phyloP scores from a whole-genome alignment of 2,113 vertebrate species.

The Chrysochloris asiatica region DNA sequence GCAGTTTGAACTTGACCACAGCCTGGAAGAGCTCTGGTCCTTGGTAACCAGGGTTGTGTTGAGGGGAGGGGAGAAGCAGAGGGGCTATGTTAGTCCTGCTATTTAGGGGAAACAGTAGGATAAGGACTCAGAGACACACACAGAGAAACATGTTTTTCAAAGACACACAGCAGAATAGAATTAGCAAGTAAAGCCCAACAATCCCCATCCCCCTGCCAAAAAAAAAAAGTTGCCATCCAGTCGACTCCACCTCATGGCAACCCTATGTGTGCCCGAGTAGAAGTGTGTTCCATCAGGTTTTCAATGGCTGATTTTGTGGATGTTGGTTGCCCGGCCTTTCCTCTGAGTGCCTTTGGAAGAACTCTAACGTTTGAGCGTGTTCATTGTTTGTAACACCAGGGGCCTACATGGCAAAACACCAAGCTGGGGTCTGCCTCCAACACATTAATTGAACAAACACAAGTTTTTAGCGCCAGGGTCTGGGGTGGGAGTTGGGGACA shows the following conservation, averaged over 20 bases:
- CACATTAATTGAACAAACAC: neutral
- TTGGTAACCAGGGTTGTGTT: neutral
- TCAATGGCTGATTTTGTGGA: neutral
- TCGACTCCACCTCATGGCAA: neutral
- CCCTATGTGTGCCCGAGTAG: neutral
- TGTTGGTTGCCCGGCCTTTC: neutral
- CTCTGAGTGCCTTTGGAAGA: neutral
- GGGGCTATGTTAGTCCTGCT: neutral
- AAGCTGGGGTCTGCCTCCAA: neutral
- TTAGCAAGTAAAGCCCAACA: neutral
- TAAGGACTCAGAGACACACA: neutral
- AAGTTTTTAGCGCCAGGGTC: neutral
- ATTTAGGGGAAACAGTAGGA: neutral
- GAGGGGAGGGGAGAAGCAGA: neutral
- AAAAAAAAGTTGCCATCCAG: neutral
- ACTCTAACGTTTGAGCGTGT: neutral
- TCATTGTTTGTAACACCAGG: neutral
- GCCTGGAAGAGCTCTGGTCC: neutral
- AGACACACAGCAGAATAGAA: neutral
- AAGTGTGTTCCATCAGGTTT: neutral
- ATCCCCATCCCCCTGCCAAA: neutral
- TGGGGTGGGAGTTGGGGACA: neutral
- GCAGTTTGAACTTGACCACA: neutral
- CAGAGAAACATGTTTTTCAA: too few relatives aligned
- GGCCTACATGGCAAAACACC: neutral